Base-by-base conservation (phyloP, 2,113 vertebrate species). In the Eublepharis macularius region DNA sequence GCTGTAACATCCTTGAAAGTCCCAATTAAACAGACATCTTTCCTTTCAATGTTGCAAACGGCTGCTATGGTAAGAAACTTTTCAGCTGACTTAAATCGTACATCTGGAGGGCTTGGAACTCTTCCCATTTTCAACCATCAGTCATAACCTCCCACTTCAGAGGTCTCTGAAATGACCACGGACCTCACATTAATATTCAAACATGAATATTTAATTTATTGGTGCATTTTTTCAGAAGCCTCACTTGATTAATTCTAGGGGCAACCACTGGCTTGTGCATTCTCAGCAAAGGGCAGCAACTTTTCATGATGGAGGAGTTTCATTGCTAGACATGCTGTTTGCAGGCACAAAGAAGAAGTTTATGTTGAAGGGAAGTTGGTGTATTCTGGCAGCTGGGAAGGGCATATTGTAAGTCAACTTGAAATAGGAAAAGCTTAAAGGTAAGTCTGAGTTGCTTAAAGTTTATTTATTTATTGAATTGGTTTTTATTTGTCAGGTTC, bases 21-120 rank as follows among this genome's bases (percentile, higher is more conserved):
- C 80, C 78, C 86, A 88, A 92, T 93, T 92, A 94, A 90, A 84
- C 80, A 91, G 93, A 76, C 41, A 84, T 10, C 43, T n/a, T 83
- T 91, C 77, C 89, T 90, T 82, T 63, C 85, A 49, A 11, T 69
- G n/a, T 85, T 90, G 49, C 79, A 39, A 26, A 81, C 78, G 69
- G 76, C 16, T 93, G 82, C 39, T 75, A 6, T 82, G 84, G 88
- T 2, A 1, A 80, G 81, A 75, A 5, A 10, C 10, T 60, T 73
- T 89, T 47, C 68, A 86, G 34, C 77, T 87, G 79, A 80, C 51
- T 83, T 76, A 91, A 91, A 26, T 0, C 12, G 82, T 92, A 81
- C 2, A 0, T 63, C 65, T 45, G 2, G 7, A 86, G 14, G 72
- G 2, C 0, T 72, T 77, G 49, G 83, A 92, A 17, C 14, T 72